Percentiles rank a stretch among this genome's conserved stretches.
Evolutionary conservation across 2,113 vertebrate genomes (phyloP).

Genomic region (Gambusia holbrooki): DNA sequence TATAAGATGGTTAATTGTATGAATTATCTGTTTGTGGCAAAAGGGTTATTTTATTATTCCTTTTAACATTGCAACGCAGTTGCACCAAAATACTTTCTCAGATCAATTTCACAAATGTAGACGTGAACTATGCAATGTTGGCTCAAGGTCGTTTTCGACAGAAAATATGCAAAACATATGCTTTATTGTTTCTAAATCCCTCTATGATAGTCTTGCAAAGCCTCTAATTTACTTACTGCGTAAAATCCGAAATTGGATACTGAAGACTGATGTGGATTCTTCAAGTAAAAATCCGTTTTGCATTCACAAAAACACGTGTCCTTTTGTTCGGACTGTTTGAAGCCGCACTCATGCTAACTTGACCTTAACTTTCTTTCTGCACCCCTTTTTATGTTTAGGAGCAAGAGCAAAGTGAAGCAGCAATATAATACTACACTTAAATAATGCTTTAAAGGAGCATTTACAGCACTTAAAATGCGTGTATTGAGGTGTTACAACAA

Average conservation of each 20-base stretch:
- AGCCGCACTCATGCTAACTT: conserved; percentile 90
- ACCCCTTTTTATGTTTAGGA: conserved; percentile 86
- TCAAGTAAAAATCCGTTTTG: neutral
- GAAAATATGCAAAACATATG: neutral
- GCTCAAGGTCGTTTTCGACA: neutral
- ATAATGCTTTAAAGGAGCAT: conserved; percentile 10
- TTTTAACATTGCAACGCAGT: neutral
- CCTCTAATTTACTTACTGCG: neutral
- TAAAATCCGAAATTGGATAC: neutral
- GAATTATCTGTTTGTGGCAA: neutral
- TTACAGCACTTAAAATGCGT: neutral
- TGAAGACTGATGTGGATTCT: neutral
- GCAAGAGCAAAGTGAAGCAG: conserved; percentile 85
- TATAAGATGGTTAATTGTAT: neutral
- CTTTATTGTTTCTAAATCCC: neutral
- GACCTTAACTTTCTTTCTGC: conserved; percentile 99
- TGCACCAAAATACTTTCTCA: neutral
- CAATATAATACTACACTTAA: conserved; percentile 69
- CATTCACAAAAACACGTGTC: neutral
- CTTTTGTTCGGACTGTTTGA: conserved; percentile 73
- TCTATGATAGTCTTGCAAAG: neutral
- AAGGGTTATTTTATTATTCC: neutral
- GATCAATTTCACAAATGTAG: neutral
- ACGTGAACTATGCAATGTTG: neutral
- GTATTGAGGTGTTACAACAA: neutral